A percentile compares a stretch with the other conserved stretches of the same genome.
These are phyloP conservation scores for Neocloeon triangulifer DNA, from an alignment of 1,140 invertebrate species.

Conservation along the genomic window DNA sequence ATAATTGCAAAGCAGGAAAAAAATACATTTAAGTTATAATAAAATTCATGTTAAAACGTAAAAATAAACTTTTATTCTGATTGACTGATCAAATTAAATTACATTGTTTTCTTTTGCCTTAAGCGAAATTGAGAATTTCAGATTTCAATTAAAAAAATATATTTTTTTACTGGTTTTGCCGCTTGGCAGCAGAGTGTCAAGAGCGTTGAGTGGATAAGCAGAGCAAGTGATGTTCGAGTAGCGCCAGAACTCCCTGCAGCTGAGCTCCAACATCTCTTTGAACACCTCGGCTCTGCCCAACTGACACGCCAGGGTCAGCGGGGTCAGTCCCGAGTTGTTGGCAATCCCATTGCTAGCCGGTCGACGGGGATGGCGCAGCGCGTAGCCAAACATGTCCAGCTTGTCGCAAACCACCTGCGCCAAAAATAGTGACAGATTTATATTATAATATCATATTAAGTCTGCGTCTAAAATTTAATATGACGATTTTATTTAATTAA, in stretches of 20 bases:
- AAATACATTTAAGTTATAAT: neutral
- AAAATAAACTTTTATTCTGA: too few relatives aligned
- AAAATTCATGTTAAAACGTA: too few relatives aligned
- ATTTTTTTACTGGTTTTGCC: conserved; percentile 63
- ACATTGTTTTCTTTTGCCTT: too few relatives aligned
- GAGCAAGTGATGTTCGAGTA: conserved; percentile 99
- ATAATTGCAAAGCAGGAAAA: neutral
- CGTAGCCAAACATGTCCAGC: conserved; percentile 96
- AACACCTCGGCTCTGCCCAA: conserved; percentile 88
- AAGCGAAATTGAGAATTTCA: too few relatives aligned
- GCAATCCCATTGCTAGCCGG: conserved; percentile 76
- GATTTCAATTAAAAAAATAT: too few relatives aligned
- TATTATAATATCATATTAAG: too few relatives aligned
- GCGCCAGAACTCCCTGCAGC: conserved; percentile 89
- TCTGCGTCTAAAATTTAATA: too few relatives aligned
- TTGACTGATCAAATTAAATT: too few relatives aligned
- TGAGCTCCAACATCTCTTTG: conserved; percentile 91
- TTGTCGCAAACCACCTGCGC: too few relatives aligned
- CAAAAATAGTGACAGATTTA: too few relatives aligned
- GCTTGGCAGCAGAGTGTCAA: conserved; percentile 85
- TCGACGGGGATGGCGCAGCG: conserved; percentile 75
- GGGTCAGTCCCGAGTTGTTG: conserved; percentile 79
- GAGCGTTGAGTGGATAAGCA: conserved; percentile 82
- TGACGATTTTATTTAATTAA: too few relatives aligned
- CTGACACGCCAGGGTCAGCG: conserved; percentile 86